phyloP scores from a whole-genome alignment of 2,113 vertebrate genomes.

The Spea multiplicata region DNA sequence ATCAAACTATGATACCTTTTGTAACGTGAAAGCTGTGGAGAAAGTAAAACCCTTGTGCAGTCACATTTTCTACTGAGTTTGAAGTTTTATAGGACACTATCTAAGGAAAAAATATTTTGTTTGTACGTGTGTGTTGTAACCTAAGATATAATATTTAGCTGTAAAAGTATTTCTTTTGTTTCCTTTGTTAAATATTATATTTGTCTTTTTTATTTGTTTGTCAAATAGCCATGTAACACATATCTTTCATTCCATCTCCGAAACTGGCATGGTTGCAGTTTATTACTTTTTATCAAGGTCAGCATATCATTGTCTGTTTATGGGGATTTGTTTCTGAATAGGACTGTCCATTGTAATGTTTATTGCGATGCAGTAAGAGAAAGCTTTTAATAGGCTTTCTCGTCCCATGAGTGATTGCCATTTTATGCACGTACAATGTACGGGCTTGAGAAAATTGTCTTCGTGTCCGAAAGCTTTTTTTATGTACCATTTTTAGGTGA shows the following conservation, averaged over 20 bases:
- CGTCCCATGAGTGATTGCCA: not conserved
- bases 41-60: too few species aligned
- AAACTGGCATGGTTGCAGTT: not conserved
- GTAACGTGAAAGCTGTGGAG: too few species aligned
- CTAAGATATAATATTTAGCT: too few species aligned
- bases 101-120: not conserved
- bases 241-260: not conserved
- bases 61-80: too few species aligned
- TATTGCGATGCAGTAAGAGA: not conserved
- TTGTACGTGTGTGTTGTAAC: not conserved
- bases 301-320: not conserved
- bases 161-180: not conserved
- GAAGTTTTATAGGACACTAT: too few species aligned
- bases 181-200: not conserved
- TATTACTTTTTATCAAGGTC: not conserved
- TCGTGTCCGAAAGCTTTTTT: too few species aligned
- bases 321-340: not conserved
- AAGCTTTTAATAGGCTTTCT: not conserved
- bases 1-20: too few species aligned
- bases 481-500: too few species aligned
- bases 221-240: not conserved
- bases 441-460: too few species aligned
- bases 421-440: too few species aligned
- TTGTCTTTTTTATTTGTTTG: not conserved
- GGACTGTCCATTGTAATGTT: not conserved